Evolutionary conservation across 2,113 vertebrate genomes (phyloP).

Genomic region (Callipepla squamata): DNA sequence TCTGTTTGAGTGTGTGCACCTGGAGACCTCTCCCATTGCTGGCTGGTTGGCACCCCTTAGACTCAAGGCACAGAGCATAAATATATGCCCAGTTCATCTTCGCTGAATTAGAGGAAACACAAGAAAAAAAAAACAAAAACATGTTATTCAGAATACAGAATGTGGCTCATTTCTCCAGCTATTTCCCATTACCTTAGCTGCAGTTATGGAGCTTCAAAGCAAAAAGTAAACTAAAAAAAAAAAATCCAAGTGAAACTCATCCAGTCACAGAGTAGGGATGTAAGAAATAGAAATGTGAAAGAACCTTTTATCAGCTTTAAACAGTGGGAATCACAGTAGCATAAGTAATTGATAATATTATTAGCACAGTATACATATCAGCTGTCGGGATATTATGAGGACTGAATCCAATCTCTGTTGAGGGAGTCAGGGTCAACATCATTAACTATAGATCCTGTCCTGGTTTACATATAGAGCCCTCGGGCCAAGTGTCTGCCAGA

Average conservation of each 20-base stretch:
- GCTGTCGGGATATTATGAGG: constrained; percentile 95
- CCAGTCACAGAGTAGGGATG: background rate
- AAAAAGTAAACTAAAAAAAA: background rate
- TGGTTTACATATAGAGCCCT: constrained; percentile 85
- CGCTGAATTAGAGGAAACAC: background rate
- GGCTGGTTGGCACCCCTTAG: background rate
- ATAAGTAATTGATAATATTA: constrained; percentile 95
- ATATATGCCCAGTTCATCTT: background rate
- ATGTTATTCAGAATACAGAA: background rate
- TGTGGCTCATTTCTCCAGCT: background rate
- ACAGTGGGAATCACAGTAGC: constrained; percentile 68
- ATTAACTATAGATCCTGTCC: constrained; percentile 92
- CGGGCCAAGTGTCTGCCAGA: constrained; percentile 94
- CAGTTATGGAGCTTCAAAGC: background rate
- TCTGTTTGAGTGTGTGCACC: background rate
- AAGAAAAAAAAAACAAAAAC: background rate
- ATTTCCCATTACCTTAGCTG: background rate
- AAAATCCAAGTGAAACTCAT: background rate
- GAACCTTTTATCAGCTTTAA: constrained; percentile 55
- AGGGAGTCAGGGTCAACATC: constrained; percentile 98
- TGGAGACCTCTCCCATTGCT: background rate
- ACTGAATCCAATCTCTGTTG: constrained; percentile 96
- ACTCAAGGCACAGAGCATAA: background rate
- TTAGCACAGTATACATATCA: constrained; percentile 97
- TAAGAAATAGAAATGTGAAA: constrained; percentile 50